These are phyloP conservation scores for Ormia ochracea DNA, from an alignment of 2,888 invertebrate species.

Conservation along the genomic window DNA sequence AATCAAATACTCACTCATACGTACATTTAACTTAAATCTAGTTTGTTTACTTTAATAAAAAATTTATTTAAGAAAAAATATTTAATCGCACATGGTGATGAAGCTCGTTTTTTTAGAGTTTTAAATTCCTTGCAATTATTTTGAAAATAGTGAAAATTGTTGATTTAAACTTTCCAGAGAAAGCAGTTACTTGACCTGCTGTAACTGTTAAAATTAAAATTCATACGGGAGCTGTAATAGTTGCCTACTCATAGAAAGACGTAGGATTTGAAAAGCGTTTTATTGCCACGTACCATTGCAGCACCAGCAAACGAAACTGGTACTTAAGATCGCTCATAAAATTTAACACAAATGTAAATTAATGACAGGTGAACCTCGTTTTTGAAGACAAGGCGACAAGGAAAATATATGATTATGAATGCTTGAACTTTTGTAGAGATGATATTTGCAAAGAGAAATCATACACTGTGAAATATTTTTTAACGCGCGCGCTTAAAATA, in stretches of 20 bases:
- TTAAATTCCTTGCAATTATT: background rate
- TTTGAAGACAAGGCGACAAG: background rate
- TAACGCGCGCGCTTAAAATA: too few relatives aligned
- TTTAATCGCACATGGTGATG: background rate
- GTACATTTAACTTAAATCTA: background rate
- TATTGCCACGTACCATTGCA: conserved; percentile 41
- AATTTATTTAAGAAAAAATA: background rate
- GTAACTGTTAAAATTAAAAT: conserved; percentile 47
- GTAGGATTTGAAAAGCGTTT: conserved; percentile 18
- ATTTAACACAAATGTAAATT: conserved; percentile 25
- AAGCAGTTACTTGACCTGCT: conserved; percentile 59
- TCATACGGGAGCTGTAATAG: conserved; percentile 7
- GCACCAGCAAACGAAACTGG: conserved; percentile 1
- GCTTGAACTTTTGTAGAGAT: background rate
- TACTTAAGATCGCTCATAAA: conserved; percentile 29
- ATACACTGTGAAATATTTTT: too few relatives aligned
- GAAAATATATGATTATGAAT: background rate
- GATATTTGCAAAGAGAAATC: too few relatives aligned
- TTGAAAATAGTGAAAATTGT: conserved; percentile 8
- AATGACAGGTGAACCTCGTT: conserved; percentile 10
- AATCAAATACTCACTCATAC: background rate
- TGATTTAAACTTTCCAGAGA: conserved; percentile 48
- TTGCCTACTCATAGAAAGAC: background rate
- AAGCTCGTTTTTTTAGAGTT: background rate
- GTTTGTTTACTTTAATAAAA: background rate